phyloP scores from a whole-genome alignment of 2,888 invertebrate genomes.

The Portevinia maculata region DNA sequence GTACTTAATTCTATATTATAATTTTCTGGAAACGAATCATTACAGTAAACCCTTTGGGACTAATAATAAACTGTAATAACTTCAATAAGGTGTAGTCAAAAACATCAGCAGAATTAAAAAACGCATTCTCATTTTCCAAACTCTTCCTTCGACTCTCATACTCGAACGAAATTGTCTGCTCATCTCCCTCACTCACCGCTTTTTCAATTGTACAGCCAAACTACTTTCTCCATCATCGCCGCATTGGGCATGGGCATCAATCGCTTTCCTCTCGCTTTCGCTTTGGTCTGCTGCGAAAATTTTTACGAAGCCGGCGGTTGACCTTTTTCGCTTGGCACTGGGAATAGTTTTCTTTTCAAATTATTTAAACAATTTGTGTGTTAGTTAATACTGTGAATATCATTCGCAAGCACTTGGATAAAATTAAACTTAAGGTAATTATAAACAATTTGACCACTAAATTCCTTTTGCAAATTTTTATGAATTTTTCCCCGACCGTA shows the following conservation, averaged over 20 bases:
- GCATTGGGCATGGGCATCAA: background rate
- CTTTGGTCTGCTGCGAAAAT: slow-evolving; percentile 80
- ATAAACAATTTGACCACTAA: background rate
- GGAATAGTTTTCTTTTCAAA: slow-evolving; percentile 34
- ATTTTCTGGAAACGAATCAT: too few relatives aligned
- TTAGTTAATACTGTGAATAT: slow-evolving; percentile 12
- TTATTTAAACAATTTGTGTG: slow-evolving; percentile 23
- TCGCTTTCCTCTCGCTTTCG: background rate
- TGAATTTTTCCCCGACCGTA: slow-evolving; percentile 49
- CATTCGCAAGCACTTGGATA: slow-evolving; percentile 44
- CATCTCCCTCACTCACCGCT: too few relatives aligned
- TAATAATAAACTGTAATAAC: too few relatives aligned
- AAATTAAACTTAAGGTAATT: slow-evolving; percentile 47
- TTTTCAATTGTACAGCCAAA: too few relatives aligned
- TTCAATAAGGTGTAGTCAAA: too few relatives aligned
- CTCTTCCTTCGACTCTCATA: too few relatives aligned
- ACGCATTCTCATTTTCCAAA: too few relatives aligned
- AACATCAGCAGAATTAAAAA: too few relatives aligned
- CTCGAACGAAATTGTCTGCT: too few relatives aligned
- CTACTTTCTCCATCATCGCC: slow-evolving; percentile 2
- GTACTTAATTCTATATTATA: too few relatives aligned
- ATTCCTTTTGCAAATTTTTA: slow-evolving; percentile 42
- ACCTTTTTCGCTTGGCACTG: slow-evolving; percentile 35
- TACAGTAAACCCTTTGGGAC: too few relatives aligned
- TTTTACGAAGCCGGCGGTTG: slow-evolving; percentile 59